Conservation (phyloP, 2,888 invertebrate genomes). For the Hyposoter didymator region DNA sequence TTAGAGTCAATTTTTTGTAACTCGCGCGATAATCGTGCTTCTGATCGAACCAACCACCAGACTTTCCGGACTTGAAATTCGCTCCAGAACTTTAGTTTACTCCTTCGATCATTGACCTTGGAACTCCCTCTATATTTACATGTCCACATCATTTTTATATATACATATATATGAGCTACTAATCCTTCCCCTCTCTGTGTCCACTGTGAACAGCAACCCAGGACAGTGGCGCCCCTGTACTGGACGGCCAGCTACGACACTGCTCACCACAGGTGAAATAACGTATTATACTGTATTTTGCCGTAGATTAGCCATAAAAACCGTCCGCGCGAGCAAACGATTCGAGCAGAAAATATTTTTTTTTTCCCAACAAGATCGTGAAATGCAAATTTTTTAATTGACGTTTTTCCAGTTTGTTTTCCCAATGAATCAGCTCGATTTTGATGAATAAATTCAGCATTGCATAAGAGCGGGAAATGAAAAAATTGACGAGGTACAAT, state of each 20-base stretch:
- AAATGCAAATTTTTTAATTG: background rate
- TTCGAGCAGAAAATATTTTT: background rate
- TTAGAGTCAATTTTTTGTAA: background rate
- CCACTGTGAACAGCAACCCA: constrained; percentile 78
- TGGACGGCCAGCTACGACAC: constrained; percentile 82
- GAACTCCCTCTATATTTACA: background rate
- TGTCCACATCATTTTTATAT: background rate
- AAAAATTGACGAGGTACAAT: background rate
- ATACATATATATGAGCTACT: constrained; percentile 7
- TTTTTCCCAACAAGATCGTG: background rate
- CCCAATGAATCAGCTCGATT: background rate
- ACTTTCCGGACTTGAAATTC: background rate
- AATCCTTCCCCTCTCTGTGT: constrained; percentile 67
- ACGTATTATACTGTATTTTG: constrained; percentile 22
- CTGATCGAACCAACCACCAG: background rate
- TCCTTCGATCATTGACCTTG: background rate
- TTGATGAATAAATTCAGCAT: background rate
- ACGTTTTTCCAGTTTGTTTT: background rate
- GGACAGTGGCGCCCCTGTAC: constrained; percentile 83
- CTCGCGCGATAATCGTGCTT: background rate
- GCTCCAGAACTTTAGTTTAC: background rate
- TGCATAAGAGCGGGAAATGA: background rate
- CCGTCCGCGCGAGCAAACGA: background rate
- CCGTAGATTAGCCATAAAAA: constrained; percentile 5
- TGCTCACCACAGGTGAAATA: constrained; percentile 81